phyloP scores from a whole-genome alignment of 2,113 vertebrate genomes.

The Nesogale talazaci region DNA sequence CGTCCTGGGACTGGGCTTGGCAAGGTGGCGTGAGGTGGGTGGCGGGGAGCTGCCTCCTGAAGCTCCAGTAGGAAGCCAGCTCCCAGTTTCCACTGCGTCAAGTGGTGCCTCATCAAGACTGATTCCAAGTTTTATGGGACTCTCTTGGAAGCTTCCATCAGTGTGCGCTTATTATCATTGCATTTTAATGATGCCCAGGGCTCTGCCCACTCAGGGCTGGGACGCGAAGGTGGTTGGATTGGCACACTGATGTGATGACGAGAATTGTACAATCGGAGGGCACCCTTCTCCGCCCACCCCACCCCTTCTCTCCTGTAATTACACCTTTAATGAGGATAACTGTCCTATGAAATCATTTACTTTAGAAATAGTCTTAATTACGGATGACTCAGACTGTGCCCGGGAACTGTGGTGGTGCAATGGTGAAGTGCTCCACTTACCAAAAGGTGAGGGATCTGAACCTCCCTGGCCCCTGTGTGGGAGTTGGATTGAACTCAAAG shows the following conservation, averaged over 20 bases:
- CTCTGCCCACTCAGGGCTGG: neutral
- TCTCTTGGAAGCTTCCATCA: conserved; percentile 13
- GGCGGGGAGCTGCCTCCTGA: rapidly evolving
- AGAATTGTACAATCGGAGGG: neutral
- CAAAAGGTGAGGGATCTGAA: neutral
- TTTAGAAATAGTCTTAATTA: conserved; percentile 77
- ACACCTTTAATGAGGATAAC: conserved; percentile 73
- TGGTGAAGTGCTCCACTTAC: neutral
- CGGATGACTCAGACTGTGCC: conserved; percentile 65
- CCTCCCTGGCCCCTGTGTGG: neutral
- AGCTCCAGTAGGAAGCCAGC: neutral
- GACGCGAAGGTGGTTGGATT: neutral
- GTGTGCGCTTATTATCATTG: conserved; percentile 68
- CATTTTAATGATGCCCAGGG: conserved; percentile 48
- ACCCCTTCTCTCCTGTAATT: conserved; percentile 62
- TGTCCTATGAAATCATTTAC: conserved; percentile 80
- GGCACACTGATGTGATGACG: rapidly evolving
- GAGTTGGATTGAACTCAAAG: neutral
- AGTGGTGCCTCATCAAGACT: neutral
- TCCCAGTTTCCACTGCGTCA: rapidly evolving
- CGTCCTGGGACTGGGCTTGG: neutral
- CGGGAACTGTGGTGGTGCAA: neutral
- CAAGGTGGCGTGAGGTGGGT: rapidly evolving
- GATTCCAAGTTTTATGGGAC: conserved; percentile 70
- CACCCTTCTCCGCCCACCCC: neutral